Conservation (phyloP, 2,113 vertebrate genomes). For the Pygoscelis adeliae region DNA sequence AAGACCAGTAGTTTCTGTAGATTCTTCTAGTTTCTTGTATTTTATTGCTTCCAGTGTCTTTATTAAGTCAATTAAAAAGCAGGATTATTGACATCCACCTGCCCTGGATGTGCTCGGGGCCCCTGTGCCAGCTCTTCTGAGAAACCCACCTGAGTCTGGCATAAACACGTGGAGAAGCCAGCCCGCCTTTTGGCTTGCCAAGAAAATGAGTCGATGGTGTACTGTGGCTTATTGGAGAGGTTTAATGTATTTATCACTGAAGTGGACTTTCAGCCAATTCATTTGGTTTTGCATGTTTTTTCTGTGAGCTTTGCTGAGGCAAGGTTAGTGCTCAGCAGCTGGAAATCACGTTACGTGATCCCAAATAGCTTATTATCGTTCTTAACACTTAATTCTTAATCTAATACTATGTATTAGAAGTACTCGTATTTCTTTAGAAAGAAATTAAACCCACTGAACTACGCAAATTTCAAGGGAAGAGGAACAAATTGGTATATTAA, state of each 20-base stretch:
- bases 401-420: neutral
- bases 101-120: fast-evolving
- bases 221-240: neutral
- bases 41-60: neutral
- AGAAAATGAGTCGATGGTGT: neutral
- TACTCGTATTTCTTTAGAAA: neutral
- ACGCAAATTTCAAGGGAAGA: neutral
- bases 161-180: fast-evolving
- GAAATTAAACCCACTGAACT: neutral
- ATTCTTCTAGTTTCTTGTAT: neutral
- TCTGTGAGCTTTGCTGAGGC: neutral
- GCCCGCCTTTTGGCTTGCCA: neutral
- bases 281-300: neutral
- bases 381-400: neutral
- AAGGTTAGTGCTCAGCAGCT: neutral
- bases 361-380: neutral
- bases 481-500: neutral
- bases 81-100: neutral
- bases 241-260: neutral
- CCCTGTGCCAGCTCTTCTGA: neutral
- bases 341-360: neutral
- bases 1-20: neutral
- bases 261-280: neutral
- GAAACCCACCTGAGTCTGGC: neutral
- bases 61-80: neutral